Percentiles rank a stretch among this genome's conserved stretches.
Conservation (phyloP, 2,113 vertebrate species). For the Python bivittatus region DNA sequence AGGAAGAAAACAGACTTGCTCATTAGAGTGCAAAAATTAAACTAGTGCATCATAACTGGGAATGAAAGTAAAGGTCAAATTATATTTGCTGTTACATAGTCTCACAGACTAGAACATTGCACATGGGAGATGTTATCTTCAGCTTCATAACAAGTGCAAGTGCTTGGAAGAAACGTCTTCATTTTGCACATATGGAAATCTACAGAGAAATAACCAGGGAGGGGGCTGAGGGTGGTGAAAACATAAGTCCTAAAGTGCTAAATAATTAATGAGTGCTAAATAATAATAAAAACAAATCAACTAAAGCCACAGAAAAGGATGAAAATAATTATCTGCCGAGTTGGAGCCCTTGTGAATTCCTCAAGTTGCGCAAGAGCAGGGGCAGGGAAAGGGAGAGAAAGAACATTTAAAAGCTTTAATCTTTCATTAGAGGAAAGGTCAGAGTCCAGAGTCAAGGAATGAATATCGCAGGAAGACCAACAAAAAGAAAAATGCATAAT, state of each 20-base stretch:
- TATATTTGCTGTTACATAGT: not conserved
- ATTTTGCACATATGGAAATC: not conserved
- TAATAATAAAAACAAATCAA: slow-evolving; percentile 35
- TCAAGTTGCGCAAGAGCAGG: not conserved
- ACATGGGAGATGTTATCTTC: not conserved
- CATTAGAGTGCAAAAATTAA: slow-evolving; percentile 2
- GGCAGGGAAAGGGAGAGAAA: not conserved
- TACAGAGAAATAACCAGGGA: not conserved
- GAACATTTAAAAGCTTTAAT: slow-evolving; percentile 11
- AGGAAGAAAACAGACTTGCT: not conserved
- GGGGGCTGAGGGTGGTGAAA: not conserved
- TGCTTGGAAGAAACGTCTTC: not conserved
- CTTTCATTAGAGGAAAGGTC: slow-evolving; percentile 26
- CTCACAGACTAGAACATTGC: not conserved
- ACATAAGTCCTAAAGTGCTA: not conserved
- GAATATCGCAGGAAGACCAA: not conserved
- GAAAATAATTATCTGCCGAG: slow-evolving; percentile 31
- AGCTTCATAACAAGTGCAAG: not conserved
- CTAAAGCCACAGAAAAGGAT: slow-evolving; percentile 28
- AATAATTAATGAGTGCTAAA: slow-evolving; percentile 42
- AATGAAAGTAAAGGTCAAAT: not conserved
- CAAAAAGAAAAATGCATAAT: slow-evolving; percentile 13
- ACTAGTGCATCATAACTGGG: slow-evolving; percentile 6
- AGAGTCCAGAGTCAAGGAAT: not conserved
- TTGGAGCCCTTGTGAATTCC: slow-evolving; percentile 4